phyloP scores from a whole-genome alignment of 2,888 invertebrate species.

The Lycia hirtaria region DNA sequence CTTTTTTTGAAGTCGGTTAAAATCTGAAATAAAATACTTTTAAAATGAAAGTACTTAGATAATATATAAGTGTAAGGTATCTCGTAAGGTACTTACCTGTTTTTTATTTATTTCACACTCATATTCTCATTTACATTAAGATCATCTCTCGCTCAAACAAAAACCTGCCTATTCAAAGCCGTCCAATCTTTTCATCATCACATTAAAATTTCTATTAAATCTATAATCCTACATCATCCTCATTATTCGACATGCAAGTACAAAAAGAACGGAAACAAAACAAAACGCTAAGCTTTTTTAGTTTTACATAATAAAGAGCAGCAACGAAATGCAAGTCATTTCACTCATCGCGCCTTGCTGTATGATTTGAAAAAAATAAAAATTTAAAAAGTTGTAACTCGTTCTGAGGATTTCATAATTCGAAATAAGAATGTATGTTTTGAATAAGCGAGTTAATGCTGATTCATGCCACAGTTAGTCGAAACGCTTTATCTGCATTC shows the following conservation, averaged over 20 bases:
- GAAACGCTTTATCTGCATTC: background rate
- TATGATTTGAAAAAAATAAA: conserved; percentile 63
- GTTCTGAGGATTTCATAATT: conserved; percentile 79
- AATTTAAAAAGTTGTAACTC: conserved; percentile 60
- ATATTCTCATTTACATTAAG: conserved; percentile 16
- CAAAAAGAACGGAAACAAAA: conserved; percentile 31
- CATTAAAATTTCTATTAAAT: conserved; percentile 31
- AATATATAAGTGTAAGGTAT: background rate
- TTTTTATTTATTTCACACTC: conserved; percentile 1
- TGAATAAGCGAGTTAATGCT: conserved; percentile 62
- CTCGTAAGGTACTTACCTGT: background rate
- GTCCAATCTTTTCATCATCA: conserved; percentile 30
- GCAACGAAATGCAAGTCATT: conserved; percentile 64
- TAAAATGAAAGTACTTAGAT: too few relatives aligned
- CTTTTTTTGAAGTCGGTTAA: too few relatives aligned
- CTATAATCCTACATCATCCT: conserved; percentile 33
- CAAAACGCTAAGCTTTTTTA: conserved; percentile 39
- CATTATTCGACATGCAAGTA: conserved; percentile 30
- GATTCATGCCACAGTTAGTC: conserved; percentile 59
- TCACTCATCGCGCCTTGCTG: conserved; percentile 54
- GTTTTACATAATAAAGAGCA: conserved; percentile 48
- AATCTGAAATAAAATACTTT: too few relatives aligned
- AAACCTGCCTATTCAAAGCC: conserved; percentile 16
- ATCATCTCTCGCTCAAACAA: conserved; percentile 24
- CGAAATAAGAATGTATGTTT: conserved; percentile 74